phyloP scores from a whole-genome alignment of 2,113 vertebrate species.

The Riparia riparia region DNA sequence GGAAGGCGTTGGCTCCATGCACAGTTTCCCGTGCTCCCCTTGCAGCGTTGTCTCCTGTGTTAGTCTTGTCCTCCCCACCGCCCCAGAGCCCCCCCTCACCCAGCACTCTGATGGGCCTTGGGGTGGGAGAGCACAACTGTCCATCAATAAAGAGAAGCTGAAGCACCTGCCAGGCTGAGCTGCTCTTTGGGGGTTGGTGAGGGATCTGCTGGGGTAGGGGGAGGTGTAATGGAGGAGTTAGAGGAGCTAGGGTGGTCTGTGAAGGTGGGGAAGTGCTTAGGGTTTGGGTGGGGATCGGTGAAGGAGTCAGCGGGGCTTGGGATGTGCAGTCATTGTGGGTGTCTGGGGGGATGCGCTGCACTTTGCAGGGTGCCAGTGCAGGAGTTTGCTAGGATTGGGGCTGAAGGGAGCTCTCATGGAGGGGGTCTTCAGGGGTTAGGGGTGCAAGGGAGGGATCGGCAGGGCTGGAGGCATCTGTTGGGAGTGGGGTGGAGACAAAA shows the following conservation, averaged over 20 bases:
- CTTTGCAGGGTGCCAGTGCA: too few relatives aligned
- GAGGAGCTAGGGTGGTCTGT: not conserved
- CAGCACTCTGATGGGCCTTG: not conserved
- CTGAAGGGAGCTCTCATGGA: too few relatives aligned
- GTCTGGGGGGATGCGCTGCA: too few relatives aligned
- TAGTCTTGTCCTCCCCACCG: not conserved
- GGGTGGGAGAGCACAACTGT: slow-evolving; percentile 33
- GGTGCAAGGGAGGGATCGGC: rapidly evolving
- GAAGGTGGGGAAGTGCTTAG: too few relatives aligned
- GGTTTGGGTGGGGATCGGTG: rapidly evolving
- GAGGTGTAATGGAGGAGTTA: too few relatives aligned
- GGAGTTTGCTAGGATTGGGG: not conserved
- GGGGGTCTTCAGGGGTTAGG: not conserved
- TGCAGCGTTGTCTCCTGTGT: not conserved
- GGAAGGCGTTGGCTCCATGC: not conserved
- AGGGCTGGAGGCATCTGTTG: not conserved
- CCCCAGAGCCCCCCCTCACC: not conserved
- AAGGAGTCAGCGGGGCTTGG: too few relatives aligned
- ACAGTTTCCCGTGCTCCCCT: not conserved
- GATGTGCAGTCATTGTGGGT: rapidly evolving
- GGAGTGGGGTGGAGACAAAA: too few relatives aligned
- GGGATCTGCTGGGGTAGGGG: not conserved
- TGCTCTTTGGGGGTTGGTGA: not conserved
- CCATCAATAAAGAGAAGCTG: slow-evolving; percentile 70
- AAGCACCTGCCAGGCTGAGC: slow-evolving; percentile 18